Percentiles rank a stretch among this genome's conserved stretches.
These are phyloP conservation scores for Chymomyza procnemis DNA, from an alignment of 2,888 invertebrate genomes.

Conservation along the genomic window DNA sequence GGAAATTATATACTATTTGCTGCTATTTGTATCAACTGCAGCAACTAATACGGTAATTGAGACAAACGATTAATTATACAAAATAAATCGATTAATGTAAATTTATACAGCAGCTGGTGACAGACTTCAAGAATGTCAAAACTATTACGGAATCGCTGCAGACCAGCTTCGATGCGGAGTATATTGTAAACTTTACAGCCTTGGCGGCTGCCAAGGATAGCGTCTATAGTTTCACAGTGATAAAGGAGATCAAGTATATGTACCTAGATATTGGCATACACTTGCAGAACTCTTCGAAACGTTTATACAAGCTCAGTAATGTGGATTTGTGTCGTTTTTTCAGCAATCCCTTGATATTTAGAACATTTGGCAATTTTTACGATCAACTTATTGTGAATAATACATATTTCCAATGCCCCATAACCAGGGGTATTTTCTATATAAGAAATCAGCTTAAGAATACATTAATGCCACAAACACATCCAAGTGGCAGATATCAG, in stretches of 20 bases:
- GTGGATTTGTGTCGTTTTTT: slow-evolving; percentile 34
- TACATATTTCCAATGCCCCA: slow-evolving; percentile 35
- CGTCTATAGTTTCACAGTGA: background rate
- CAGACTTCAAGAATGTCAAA: background rate
- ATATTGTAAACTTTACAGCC: background rate
- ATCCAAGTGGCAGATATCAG: slow-evolving; percentile 43
- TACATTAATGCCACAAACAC: slow-evolving; percentile 17
- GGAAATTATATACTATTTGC: background rate
- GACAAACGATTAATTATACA: background rate
- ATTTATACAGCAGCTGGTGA: background rate
- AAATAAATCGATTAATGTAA: background rate
- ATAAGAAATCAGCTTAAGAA: slow-evolving; percentile 14
- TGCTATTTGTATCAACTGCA: background rate
- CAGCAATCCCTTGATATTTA: slow-evolving; percentile 30
- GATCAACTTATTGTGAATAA: slow-evolving; percentile 40
- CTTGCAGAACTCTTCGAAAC: slow-evolving; percentile 1
- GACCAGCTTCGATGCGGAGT: background rate
- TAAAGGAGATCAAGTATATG: background rate
- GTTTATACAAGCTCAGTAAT: slow-evolving; percentile 27
- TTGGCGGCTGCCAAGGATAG: no score
- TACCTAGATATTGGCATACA: slow-evolving; percentile 1
- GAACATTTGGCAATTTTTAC: slow-evolving; percentile 31
- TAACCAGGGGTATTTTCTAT: slow-evolving; percentile 30
- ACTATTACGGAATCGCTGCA: background rate
- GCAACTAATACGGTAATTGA: background rate